Conservation (phyloP, 2,888 invertebrate genomes). For the Icerya purchasi region DNA sequence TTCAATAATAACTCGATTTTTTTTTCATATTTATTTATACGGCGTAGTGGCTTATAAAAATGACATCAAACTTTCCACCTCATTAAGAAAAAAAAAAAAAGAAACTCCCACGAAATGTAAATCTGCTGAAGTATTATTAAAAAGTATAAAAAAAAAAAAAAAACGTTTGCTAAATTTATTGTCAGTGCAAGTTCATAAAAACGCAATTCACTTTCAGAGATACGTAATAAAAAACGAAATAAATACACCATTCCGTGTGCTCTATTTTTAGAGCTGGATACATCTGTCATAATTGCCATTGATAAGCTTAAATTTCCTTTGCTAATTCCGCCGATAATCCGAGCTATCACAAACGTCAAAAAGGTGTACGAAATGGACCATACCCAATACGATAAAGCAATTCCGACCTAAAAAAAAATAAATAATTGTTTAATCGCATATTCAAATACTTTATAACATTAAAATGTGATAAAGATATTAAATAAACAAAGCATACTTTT, state of each 20-base stretch:
- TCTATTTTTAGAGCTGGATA: slow-evolving; percentile 59
- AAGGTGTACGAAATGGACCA: slow-evolving; percentile 81
- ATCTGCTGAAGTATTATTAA: too few relatives aligned
- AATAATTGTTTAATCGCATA: too few relatives aligned
- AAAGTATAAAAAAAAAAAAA: slow-evolving; percentile 26
- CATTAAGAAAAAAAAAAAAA: too few relatives aligned
- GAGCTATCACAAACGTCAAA: slow-evolving; percentile 69
- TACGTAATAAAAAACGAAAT: neutral
- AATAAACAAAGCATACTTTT: too few relatives aligned
- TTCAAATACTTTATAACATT: too few relatives aligned
- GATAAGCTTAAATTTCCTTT: slow-evolving; percentile 91
- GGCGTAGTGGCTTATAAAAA: too few relatives aligned
- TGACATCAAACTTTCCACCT: too few relatives aligned
- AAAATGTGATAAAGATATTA: too few relatives aligned
- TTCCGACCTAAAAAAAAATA: slow-evolving; percentile 64
- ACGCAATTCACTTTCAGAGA: neutral
- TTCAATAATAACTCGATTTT: too few relatives aligned
- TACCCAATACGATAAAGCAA: slow-evolving; percentile 60
- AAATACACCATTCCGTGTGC: slow-evolving; percentile 69
- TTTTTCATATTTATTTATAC: too few relatives aligned
- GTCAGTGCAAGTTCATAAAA: neutral
- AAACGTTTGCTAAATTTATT: neutral
- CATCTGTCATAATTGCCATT: slow-evolving; percentile 87
- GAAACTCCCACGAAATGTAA: too few relatives aligned
- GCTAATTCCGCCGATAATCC: slow-evolving; percentile 83